These are phyloP conservation scores for Drosophila prosaltans DNA, from an alignment of 1,140 invertebrate genomes.

Conservation along the genomic window DNA sequence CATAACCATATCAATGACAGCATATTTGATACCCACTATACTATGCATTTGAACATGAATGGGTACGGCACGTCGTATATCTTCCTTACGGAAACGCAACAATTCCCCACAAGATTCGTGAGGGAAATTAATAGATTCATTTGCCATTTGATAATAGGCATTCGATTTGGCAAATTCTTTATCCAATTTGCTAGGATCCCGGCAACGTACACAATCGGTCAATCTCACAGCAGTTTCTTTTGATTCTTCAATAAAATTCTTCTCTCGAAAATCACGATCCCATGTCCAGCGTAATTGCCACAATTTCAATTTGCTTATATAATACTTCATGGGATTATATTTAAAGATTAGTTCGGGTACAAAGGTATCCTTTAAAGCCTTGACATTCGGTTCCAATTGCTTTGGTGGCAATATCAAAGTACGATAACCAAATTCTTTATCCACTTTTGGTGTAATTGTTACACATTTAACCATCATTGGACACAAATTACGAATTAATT, in stretches of 20 bases:
- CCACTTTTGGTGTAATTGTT: background rate
- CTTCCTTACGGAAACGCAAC: conserved; percentile 44
- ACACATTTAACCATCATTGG: background rate
- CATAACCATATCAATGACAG: conserved; percentile 44
- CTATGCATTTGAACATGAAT: conserved; percentile 43
- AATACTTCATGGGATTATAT: conserved; percentile 44
- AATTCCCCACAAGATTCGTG: conserved; percentile 38
- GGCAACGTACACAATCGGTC: conserved; percentile 32
- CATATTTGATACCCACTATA: conserved; percentile 41
- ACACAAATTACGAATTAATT: conserved; percentile 25
- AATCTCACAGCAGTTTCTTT: conserved; percentile 26
- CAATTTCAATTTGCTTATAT: conserved; percentile 46
- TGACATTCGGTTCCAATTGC: background rate
- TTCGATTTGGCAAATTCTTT: conserved; percentile 35
- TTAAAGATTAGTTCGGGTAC: conserved; percentile 33
- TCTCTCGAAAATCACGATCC: conserved; percentile 40
- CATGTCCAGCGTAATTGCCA: conserved; percentile 47
- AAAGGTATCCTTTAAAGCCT: conserved; percentile 7
- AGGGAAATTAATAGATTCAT: conserved; percentile 32
- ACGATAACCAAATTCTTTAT: background rate
- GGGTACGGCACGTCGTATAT: conserved; percentile 38
- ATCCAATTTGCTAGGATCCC: conserved; percentile 7
- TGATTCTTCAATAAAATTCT: conserved; percentile 32
- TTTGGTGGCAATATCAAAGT: conserved; percentile 29
- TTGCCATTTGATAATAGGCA: conserved; percentile 46